Base-by-base conservation (phyloP, 35 echinoderm and acorn worm species). In the Acanthaster planci region DNA sequence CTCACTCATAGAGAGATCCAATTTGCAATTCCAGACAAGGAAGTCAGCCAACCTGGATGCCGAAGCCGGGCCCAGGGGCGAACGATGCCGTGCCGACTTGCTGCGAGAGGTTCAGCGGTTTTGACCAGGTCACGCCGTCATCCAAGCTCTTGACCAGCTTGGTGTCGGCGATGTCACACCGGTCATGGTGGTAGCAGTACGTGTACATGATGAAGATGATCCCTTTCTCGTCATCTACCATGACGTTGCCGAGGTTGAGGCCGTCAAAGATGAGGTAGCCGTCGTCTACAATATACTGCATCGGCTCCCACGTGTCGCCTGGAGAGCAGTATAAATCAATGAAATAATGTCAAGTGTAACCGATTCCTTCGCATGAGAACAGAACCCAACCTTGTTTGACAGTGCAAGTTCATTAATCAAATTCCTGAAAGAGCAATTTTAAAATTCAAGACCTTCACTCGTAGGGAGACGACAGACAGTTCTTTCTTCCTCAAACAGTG, bases 141-240 rank as follows among this genome's bases (percentile, higher is more conserved):
- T 99, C 92, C 27, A 17, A 38, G 50, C 96, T 99, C 85, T 99
- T 99, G 23, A 99, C 84, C 77, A 89, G 85, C 44, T 83, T 82
- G 39, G 79, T 21, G 15, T 85, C 57, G 4, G 91, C 81, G 7
- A 68, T 81, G 27, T 86, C 59, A 56, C 95, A 97, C 23, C 86
- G 8, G 54, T 80, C 40, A n/a, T 87, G 82, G 56, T 97, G 95
- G 22, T 56, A 77, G 40, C 95, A 97, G 31, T 79, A 39, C 18
- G 39, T 76, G 77, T 81, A 97, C 78, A 97, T 86, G 35, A 97
- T 89, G 77, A 85, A 97, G 40, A 97, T 93, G 47, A 60, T 79
- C 18, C 76, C 60, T 1, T 4, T 88, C 44, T 90, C 78, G 32
- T 97, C 91, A 55, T 97, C 95, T 8, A 93, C 95, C 2, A 97